Evolutionary conservation across 1,140 invertebrate genomes (phyloP).

Genomic region (Trichoplusia ni): DNA sequence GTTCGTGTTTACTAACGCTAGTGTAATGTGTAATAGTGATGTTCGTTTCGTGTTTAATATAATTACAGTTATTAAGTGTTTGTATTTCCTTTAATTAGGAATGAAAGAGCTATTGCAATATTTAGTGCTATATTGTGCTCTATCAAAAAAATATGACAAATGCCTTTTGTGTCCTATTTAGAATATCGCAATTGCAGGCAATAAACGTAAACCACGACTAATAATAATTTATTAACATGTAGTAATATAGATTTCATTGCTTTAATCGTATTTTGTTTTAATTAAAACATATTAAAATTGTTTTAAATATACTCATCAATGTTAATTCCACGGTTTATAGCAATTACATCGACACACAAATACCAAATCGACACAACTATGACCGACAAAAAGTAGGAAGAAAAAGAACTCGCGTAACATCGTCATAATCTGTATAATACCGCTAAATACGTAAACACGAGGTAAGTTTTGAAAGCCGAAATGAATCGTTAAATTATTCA

Average conservation of each 20-base stretch:
- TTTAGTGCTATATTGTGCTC: too few species aligned
- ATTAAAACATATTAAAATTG: too few species aligned
- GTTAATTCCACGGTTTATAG: too few species aligned
- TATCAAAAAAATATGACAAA: too few species aligned
- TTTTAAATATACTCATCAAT: too few species aligned
- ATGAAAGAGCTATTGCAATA: too few species aligned
- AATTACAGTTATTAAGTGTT: slow-evolving; percentile 12
- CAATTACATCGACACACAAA: slow-evolving; percentile 3
- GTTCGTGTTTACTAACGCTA: neutral
- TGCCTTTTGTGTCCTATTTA: too few species aligned
- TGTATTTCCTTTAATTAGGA: slow-evolving; percentile 10
- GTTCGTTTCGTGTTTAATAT: slow-evolving; percentile 1
- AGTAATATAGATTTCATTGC: too few species aligned
- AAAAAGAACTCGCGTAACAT: slow-evolving; percentile 16
- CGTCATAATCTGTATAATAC: slow-evolving; percentile 9
- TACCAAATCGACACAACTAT: neutral
- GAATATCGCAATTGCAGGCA: too few species aligned
- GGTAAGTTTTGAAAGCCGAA: slow-evolving; percentile 33
- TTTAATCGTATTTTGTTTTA: neutral
- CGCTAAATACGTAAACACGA: slow-evolving; percentile 24
- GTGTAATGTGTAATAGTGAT: slow-evolving; percentile 14
- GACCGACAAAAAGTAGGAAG: neutral
- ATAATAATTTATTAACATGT: too few species aligned
- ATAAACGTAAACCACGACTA: too few species aligned
- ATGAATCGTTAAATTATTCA: slow-evolving; percentile 44